Evolutionary conservation across 1,140 invertebrate genomes (phyloP).

Genomic region (Apocrypta bakeri): DNA sequence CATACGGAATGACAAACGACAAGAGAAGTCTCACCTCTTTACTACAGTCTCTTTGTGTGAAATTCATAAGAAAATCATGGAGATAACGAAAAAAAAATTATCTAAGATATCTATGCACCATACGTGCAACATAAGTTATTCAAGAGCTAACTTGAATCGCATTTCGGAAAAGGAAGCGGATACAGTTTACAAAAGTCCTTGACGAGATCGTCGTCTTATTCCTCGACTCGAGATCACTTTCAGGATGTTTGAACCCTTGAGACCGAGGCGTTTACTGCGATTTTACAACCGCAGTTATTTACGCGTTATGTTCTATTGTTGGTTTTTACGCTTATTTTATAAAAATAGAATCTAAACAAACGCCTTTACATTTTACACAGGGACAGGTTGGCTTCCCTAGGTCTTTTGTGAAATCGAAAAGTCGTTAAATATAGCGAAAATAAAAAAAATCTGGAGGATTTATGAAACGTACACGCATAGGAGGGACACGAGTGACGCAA

Average conservation of each 20-base stretch:
- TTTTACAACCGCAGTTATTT: background rate
- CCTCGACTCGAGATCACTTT: background rate
- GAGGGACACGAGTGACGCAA: background rate
- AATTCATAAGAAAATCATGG: background rate
- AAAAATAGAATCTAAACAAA: no score
- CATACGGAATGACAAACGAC: no score
- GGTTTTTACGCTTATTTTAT: background rate
- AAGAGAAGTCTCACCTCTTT: no score
- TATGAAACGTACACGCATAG: background rate
- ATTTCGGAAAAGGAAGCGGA: background rate
- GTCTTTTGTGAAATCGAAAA: background rate
- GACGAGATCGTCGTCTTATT: background rate
- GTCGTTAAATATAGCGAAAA: background rate
- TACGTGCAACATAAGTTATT: background rate
- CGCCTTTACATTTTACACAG: no score
- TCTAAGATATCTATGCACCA: no score
- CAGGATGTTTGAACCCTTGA: background rate
- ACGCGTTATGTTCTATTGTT: background rate
- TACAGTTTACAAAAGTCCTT: background rate
- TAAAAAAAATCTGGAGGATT: background rate
- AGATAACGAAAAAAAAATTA: background rate
- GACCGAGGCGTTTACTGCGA: background rate
- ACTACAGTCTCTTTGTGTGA: no score
- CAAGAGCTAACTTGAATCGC: background rate
- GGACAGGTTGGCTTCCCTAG: background rate